Percentiles rank a stretch among this genome's conserved stretches.
Evolutionary conservation across 2,113 vertebrate genomes (phyloP).

Genomic region (Pteronura brasiliensis): DNA sequence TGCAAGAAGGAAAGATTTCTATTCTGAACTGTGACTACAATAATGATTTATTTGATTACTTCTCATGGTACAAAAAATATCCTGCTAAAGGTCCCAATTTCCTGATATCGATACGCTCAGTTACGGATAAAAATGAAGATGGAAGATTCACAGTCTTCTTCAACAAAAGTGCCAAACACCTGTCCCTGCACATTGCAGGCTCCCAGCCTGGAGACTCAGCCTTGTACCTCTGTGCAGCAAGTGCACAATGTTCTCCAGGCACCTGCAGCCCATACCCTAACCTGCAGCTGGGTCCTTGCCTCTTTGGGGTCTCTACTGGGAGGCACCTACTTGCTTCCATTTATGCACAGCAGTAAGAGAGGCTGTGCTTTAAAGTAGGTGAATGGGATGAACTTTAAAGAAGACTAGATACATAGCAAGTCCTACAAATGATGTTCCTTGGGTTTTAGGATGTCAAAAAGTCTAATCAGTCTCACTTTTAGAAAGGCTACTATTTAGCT

Average conservation of each 20-base stretch:
- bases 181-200: neutral
- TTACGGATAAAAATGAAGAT: neutral
- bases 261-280: neutral
- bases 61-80: conserved; percentile 46
- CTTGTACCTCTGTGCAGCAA: neutral
- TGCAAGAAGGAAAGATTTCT: conserved; percentile 15
- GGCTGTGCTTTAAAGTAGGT: neutral
- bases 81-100: neutral
- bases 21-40: conserved; percentile 51
- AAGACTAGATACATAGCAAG: neutral
- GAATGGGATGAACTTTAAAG: neutral
- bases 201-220: neutral
- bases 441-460: neutral
- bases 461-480: neutral
- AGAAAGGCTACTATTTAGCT: neutral
- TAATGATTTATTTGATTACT: neutral
- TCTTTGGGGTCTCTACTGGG: neutral
- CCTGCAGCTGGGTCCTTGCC: neutral
- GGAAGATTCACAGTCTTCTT: conserved; percentile 30
- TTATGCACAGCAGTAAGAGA: neutral
- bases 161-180: neutral
- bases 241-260: neutral
- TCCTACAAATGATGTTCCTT: neutral
- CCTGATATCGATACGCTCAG: neutral
- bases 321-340: neutral